These are phyloP conservation scores for Otolemur crassicaudatus DNA, from an alignment of 2,797 vertebrate species.

Conservation along the genomic window DNA sequence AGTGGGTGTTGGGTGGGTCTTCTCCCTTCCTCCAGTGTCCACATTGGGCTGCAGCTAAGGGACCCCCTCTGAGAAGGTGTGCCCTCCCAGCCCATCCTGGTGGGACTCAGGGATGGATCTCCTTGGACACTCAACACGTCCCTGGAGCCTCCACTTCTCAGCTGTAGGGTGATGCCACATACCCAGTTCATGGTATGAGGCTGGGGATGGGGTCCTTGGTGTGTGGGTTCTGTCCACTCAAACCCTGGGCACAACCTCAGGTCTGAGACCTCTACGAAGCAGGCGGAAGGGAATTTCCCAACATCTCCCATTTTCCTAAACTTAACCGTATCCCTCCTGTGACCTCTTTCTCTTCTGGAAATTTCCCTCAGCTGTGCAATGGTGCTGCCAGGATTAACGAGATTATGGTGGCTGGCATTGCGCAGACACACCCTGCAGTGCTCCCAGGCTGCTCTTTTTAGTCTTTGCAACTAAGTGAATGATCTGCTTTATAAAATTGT, in stretches of 20 bases:
- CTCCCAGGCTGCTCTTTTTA: background rate
- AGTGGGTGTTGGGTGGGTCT: fast-evolving
- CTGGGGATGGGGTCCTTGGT: fast-evolving
- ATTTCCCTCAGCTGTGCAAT: background rate
- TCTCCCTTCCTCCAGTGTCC: background rate
- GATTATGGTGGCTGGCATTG: fast-evolving
- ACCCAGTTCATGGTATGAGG: fast-evolving
- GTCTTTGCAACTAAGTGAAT: background rate
- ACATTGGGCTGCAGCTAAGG: background rate
- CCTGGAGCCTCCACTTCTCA: too few relatives aligned
- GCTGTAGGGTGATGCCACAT: fast-evolving
- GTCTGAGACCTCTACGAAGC: background rate
- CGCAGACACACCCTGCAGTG: background rate
- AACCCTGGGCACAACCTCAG: background rate
- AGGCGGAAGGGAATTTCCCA: background rate
- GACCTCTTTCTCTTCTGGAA: constrained; percentile 1
- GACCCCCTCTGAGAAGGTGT: background rate
- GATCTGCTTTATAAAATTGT: background rate
- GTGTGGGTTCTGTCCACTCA: background rate
- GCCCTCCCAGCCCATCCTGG: background rate
- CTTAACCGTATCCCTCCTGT: fast-evolving
- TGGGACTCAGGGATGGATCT: background rate
- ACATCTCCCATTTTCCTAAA: background rate
- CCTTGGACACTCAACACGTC: background rate
- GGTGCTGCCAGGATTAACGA: background rate